These are phyloP conservation scores for Calidris pugnax DNA, from an alignment of 2,113 vertebrate species.

Conservation along the genomic window DNA sequence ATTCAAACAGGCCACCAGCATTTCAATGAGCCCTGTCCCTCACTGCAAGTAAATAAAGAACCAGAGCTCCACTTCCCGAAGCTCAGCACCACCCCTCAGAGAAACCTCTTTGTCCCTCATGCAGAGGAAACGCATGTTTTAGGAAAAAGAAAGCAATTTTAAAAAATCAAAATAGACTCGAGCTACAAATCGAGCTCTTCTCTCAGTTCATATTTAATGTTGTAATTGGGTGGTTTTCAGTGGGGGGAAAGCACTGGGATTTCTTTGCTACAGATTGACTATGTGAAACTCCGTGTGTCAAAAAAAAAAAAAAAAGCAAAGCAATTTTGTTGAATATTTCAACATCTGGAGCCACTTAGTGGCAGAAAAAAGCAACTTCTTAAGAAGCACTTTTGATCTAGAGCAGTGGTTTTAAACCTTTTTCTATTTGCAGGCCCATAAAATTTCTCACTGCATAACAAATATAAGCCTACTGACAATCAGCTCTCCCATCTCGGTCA, in stretches of 20 bases:
- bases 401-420: slow-evolving; percentile 20
- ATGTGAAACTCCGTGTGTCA: slow-evolving; percentile 29
- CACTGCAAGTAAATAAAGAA: not conserved
- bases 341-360: slow-evolving; percentile 74
- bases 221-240: not conserved
- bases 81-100: not conserved
- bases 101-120: not conserved
- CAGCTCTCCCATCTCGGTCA: not conserved
- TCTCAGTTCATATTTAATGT: slow-evolving; percentile 63
- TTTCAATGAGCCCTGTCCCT: not conserved
- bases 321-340: slow-evolving; percentile 72
- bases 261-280: slow-evolving; percentile 30
- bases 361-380: slow-evolving; percentile 59
- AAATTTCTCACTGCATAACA: not conserved
- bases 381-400: slow-evolving; percentile 55
- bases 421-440: not conserved
- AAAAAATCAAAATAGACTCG: not conserved
- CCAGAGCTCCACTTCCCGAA: not conserved
- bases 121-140: not conserved
- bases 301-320: slow-evolving; percentile 14
- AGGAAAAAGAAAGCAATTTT: not conserved
- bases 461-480: not conserved
- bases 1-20: not conserved
- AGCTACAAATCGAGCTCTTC: not conserved
- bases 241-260: not conserved